Base-by-base conservation (phyloP, 1,140 invertebrate genomes). In the Vanessa atalanta region DNA sequence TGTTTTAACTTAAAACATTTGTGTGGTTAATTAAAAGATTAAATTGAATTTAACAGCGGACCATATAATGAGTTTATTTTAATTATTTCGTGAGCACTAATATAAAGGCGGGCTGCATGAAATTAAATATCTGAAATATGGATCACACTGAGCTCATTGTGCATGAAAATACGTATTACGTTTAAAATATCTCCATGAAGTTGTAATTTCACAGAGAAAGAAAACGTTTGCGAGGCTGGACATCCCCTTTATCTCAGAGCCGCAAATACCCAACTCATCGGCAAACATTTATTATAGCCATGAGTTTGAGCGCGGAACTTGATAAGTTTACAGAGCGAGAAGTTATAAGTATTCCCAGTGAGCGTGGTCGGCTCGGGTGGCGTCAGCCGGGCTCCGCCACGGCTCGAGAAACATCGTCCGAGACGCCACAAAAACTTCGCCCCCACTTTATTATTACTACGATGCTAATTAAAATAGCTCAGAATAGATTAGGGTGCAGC, bases 381-480 rank as follows among this genome's bases (percentile, higher is more conserved):
- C 80, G 78, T 78, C 79, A 75, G 83, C 81, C 76, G 75, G 79
- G 80, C 80, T 77, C 65, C 76, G 66, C 57, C 75, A 72, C 72
- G 78, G 72, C 79, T 78, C 81, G 81, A 76, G 78, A 83, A 83
- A 84, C 81, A 84, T 80, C 80, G 83, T 81, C 82, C 80, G 80
- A 87, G 83, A 88, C 81, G 82, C 86, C 84, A 86, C 88, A 88
- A 89, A 88, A 89, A 90, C 86, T 88, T 90, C 76, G 75, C 81
- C 85, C 83, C 75, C 82, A 78, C 82, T 88, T 85, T 88, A 86
- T 89, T 88, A 87, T 87, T 88, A 88, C 82, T 87, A 83, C 79
- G 80, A 90, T 88, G 88, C 84, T 89, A 91, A 91, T 90, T 91
- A 90, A 90, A 91, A 92, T 89, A 89, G 88, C 88, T 90, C 80